These are phyloP conservation scores for Conops quadrifasciatus DNA, from an alignment of 2,888 invertebrate species.

Conservation along the genomic window DNA sequence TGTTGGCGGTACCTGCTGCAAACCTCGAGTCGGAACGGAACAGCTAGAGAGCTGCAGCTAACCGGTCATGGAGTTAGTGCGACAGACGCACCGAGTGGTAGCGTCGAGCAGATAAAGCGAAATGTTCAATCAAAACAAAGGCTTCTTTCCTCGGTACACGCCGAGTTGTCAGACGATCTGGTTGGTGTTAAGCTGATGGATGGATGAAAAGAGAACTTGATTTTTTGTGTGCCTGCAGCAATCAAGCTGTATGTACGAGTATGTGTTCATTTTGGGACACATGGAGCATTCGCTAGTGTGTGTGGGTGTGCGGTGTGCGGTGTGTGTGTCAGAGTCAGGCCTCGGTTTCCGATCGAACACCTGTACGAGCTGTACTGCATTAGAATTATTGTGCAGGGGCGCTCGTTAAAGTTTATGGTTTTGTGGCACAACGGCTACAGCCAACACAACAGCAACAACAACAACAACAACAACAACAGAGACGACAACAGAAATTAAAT, in stretches of 20 bases:
- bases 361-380: conserved; percentile 42
- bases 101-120: conserved; percentile 44
- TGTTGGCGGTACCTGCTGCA: too few species aligned
- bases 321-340: conserved; percentile 35
- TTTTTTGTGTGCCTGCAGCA: too few species aligned
- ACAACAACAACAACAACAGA: too few species aligned
- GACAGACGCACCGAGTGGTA: conserved; percentile 15
- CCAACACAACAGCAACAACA: too few species aligned
- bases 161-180: conserved; percentile 18
- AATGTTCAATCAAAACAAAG: conserved; percentile 49
- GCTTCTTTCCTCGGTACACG: conserved; percentile 31
- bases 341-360: conserved; percentile 45
- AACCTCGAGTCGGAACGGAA: too few species aligned
- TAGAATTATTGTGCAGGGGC: conserved; percentile 36
- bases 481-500: conserved; percentile 35
- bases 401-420: conserved; percentile 1
- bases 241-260: too few species aligned
- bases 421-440: conserved; percentile 23
- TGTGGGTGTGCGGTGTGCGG: background rate
- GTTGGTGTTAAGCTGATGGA: conserved; percentile 33
- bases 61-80: too few species aligned
- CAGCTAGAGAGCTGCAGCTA: too few species aligned
- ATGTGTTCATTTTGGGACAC: too few species aligned
- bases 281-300: too few species aligned
- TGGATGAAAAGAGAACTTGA: conserved; percentile 6